Conservation (phyloP, 2,797 vertebrate genomes). For the Typhlichthys eigenmanni region DNA sequence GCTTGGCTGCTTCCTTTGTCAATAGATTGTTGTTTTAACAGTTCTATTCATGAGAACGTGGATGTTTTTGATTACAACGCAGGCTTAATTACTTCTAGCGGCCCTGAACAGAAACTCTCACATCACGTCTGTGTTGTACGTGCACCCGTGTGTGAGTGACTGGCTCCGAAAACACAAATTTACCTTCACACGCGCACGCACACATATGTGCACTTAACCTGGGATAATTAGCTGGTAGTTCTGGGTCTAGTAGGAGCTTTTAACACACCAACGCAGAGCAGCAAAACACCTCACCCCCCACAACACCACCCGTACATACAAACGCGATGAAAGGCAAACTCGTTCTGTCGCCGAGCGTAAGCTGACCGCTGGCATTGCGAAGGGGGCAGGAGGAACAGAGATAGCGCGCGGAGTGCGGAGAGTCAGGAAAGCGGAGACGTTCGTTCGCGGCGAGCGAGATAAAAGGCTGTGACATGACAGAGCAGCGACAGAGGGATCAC, state of each 20-base stretch:
- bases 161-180: conserved; percentile 20
- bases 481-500: conserved; percentile 36
- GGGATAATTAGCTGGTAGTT: conserved; percentile 42
- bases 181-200: conserved; percentile 27
- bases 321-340: not conserved
- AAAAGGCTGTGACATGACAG: conserved; percentile 49
- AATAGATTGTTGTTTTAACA: not conserved
- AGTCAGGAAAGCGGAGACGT: conserved; percentile 50
- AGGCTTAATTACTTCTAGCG: not conserved
- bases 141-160: not conserved
- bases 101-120: not conserved
- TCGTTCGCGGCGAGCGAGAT: conserved; percentile 49
- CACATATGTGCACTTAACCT: conserved; percentile 15
- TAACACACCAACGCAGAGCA: too few species aligned
- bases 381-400: conserved; percentile 43
- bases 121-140: not conserved
- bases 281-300: conserved; percentile 7
- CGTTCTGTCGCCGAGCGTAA: conserved; percentile 20
- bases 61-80: not conserved
- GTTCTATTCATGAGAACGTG: not conserved
- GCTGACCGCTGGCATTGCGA: conserved; percentile 58
- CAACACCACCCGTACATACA: conserved; percentile 10
- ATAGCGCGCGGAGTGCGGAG: conserved; percentile 31
- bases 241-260: too few species aligned
- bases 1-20: not conserved